Evolutionary conservation across 2,113 vertebrate genomes (phyloP).

Genomic region (Myotis davidii): DNA sequence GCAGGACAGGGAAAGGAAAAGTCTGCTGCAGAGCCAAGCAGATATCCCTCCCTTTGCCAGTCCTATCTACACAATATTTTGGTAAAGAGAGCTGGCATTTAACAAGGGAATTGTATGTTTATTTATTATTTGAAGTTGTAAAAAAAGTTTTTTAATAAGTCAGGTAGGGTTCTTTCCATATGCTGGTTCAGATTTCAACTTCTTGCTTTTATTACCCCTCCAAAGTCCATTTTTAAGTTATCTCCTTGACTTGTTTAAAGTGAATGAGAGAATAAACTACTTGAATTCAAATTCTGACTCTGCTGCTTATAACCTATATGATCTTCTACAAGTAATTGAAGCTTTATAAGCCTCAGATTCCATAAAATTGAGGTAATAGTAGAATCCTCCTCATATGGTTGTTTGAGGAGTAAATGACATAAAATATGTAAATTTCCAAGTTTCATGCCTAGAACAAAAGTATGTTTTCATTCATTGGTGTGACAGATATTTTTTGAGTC

Average conservation of each 20-base stretch:
- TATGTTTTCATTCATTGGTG: neutral
- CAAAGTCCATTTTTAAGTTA: neutral
- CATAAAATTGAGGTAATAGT: neutral
- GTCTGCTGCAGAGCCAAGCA: neutral
- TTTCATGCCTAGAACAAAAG: neutral
- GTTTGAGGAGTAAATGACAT: neutral
- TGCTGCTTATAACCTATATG: neutral
- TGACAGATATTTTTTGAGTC: neutral
- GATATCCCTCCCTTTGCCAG: neutral
- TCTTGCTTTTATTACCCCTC: neutral
- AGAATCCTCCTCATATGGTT: neutral
- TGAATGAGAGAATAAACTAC: neutral
- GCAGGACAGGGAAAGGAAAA: neutral
- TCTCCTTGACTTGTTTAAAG: conserved; percentile 11
- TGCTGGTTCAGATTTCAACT: neutral
- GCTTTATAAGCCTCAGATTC: neutral
- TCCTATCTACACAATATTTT: neutral
- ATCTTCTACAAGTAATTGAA: neutral
- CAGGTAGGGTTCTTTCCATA: neutral
- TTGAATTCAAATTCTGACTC: neutral
- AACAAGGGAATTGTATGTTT: neutral
- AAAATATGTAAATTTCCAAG: neutral
- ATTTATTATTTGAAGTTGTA: neutral
- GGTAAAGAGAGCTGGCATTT: neutral
- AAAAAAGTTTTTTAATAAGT: neutral